Base-by-base conservation (phyloP, 2,113 vertebrate species). In the Helogale parvula region DNA sequence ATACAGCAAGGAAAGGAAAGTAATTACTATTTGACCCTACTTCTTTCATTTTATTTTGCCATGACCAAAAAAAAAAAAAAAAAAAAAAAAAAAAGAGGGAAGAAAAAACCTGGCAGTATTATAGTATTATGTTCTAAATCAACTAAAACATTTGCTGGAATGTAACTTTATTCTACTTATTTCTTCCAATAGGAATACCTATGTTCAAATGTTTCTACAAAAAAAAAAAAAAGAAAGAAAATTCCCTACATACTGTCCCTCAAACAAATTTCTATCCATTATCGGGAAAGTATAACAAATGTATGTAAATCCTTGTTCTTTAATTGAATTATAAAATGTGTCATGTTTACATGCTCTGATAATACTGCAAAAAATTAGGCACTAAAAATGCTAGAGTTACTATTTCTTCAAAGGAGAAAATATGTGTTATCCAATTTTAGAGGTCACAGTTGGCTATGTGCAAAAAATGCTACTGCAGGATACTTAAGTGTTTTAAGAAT, bases 141-240 rank as follows among this genome's bases (percentile, higher is more conserved):
- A 93, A 96, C 93, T 90, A 77, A 77, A 93, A 68, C 93, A 93
- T 69, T 65, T 45, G 92, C 74, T 57, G 50, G n/a, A 89, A 80
- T 3, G 3, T 86, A 50, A 86, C 6, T 76, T 83, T 69, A 31
- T 57, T 54, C 4, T 45, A 92, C 17, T 31, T 35, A 31, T 33
- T 86, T n/a, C 33, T 87, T 65, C 41, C 16, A 60, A 50, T 38
- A 92, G 14, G 92, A 93, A 91, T 16, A 92, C 17, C 9, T 77
- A 23, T 60, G 57, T 84, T 19, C 13, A 87, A 71, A 31, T 90
- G 17, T 79, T 50, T 79, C 4, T 21, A 7, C 57, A 88, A 38
- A 71, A 35, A 57, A 5, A 5, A 71, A 33, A 50, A 50, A 50
- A 50, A 50, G 13, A 50, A 50, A 35, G 47, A 5, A 5, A 71